Evolutionary conservation across 2,888 invertebrate genomes (phyloP).

Genomic region (Congeria kusceri): DNA sequence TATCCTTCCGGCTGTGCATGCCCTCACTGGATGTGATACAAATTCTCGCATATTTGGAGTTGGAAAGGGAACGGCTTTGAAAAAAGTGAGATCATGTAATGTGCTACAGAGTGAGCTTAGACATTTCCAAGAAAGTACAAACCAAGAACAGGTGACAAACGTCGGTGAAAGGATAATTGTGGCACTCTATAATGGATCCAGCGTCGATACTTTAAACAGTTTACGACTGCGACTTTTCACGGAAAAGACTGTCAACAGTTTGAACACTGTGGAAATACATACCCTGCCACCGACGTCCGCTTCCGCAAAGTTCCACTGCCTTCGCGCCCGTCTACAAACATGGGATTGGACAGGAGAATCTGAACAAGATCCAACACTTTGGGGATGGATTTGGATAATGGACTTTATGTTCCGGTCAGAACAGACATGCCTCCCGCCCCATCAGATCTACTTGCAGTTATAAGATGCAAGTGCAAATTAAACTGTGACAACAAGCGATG

Average conservation of each 20-base stretch:
- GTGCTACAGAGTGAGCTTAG: background rate
- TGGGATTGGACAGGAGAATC: conserved; percentile 60
- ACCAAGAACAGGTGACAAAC: background rate
- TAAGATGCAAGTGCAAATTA: conserved; percentile 52
- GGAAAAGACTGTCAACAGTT: conserved; percentile 39
- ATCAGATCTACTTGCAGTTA: conserved; percentile 43
- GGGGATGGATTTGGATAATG: conserved; percentile 24
- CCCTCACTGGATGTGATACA: conserved; percentile 66
- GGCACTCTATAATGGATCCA: conserved; percentile 35
- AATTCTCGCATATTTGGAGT: conserved; percentile 59
- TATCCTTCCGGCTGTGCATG: conserved; percentile 55
- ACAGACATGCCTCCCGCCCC: conserved; percentile 56
- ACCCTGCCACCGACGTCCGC: conserved; percentile 66
- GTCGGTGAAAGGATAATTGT: conserved; percentile 1
- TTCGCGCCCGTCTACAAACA: conserved; percentile 63
- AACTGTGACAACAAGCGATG: conserved; percentile 53
- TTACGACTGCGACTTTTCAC: conserved; percentile 53
- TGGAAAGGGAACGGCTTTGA: conserved; percentile 43
- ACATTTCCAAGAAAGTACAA: too few relatives aligned
- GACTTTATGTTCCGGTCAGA: conserved; percentile 35
- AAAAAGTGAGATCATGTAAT: conserved; percentile 9
- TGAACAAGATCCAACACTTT: conserved; percentile 2
- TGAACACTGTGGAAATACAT: conserved; percentile 55
- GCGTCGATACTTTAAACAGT: conserved; percentile 29
- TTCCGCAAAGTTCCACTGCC: conserved; percentile 61